Evolutionary conservation across 2,797 vertebrate genomes (phyloP).

Genomic region (Sebastiscus albofasciatus): DNA sequence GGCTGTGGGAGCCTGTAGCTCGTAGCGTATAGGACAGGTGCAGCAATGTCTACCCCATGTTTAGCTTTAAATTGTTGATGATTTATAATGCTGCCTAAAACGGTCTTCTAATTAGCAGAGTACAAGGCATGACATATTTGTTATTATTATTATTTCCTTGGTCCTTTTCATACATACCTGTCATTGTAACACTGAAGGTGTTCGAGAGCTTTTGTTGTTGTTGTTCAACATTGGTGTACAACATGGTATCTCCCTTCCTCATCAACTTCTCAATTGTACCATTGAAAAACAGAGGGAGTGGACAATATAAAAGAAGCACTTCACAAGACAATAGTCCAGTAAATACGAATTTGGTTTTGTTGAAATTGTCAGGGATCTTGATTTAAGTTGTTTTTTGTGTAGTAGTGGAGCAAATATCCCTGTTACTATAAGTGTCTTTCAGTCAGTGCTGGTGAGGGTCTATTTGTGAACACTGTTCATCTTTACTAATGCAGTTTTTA

Average conservation of each 20-base stretch:
- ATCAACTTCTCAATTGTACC: background rate
- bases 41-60: background rate
- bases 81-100: background rate
- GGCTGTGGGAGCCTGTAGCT: slow-evolving; percentile 19
- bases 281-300: background rate
- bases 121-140: background rate
- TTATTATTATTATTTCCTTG: background rate
- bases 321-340: background rate
- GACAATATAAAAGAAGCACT: background rate
- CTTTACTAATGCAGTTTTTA: background rate
- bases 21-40: background rate
- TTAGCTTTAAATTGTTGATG: background rate
- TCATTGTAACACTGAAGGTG: background rate
- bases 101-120: background rate
- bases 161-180: background rate
- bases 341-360: background rate
- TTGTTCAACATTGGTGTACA: background rate
- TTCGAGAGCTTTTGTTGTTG: background rate
- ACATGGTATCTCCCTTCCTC: background rate
- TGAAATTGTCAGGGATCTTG: background rate
- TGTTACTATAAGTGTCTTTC: background rate
- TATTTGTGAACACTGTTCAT: background rate
- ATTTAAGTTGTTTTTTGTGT: background rate
- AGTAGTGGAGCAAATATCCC: background rate
- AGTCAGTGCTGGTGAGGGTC: background rate